These are phyloP conservation scores for Acrocephalus arundinaceus DNA, from an alignment of 2,113 vertebrate species.

Conservation along the genomic window DNA sequence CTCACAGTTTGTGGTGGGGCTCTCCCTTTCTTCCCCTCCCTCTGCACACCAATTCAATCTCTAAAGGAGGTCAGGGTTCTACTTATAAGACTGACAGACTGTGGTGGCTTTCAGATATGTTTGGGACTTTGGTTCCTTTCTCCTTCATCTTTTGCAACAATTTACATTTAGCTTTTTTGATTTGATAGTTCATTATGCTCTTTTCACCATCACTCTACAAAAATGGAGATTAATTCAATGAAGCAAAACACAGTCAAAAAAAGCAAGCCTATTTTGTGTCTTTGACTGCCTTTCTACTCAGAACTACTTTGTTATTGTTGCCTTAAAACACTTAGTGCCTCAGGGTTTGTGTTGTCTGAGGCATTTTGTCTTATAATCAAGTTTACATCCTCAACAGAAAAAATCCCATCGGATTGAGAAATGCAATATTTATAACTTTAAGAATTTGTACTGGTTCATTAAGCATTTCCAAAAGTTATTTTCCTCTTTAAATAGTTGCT, in stretches of 20 bases:
- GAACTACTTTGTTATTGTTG: background rate
- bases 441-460: background rate
- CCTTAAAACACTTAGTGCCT: background rate
- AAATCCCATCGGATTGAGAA: background rate
- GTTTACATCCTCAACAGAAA: background rate
- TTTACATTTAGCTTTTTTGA: background rate
- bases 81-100: background rate
- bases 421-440: background rate
- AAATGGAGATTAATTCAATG: background rate
- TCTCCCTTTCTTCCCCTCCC: background rate
- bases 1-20: accelerated
- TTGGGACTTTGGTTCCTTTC: background rate
- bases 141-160: background rate
- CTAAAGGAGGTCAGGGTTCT: background rate
- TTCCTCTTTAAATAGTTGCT: background rate
- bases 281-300: background rate
- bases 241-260: background rate
- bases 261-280: background rate
- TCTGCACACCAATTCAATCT: background rate
- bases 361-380: background rate
- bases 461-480: background rate
- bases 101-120: background rate
- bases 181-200: background rate
- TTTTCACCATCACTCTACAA: background rate
- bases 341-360: background rate